Evolutionary conservation across 2,888 invertebrate species (phyloP).

Genomic region (Cryptophagus acutangulus): DNA sequence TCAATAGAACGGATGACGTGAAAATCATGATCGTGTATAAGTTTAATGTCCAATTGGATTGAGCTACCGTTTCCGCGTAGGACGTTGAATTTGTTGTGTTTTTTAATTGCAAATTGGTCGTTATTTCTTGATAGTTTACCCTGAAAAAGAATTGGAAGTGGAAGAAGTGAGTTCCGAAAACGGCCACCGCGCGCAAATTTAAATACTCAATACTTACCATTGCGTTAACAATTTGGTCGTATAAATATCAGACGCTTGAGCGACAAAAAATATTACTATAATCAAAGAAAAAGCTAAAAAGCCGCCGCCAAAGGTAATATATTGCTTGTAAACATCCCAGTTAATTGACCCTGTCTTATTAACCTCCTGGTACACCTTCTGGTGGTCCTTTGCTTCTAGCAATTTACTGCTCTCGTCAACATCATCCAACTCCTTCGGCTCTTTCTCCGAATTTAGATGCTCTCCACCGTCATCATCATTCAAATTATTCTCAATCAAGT

Average conservation of each 20-base stretch:
- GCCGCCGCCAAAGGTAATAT: slow-evolving; percentile 36
- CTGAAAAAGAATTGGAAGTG: slow-evolving; percentile 18
- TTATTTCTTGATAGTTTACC: slow-evolving; percentile 27
- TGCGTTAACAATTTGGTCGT: slow-evolving; percentile 34
- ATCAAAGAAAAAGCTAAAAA: slow-evolving; percentile 27
- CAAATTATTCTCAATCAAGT: not conserved
- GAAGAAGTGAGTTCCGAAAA: no score
- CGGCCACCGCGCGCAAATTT: no score
- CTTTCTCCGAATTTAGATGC: slow-evolving; percentile 6
- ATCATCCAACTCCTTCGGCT: slow-evolving; percentile 9
- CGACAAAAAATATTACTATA: slow-evolving; percentile 25
- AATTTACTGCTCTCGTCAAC: slow-evolving; percentile 20
- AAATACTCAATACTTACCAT: slow-evolving; percentile 37
- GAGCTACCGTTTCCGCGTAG: slow-evolving; percentile 2
- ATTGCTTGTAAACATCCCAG: slow-evolving; percentile 32
- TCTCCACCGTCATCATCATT: slow-evolving; percentile 8
- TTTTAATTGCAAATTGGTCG: slow-evolving; percentile 14
- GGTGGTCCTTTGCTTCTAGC: slow-evolving; percentile 12
- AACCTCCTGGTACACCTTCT: slow-evolving; percentile 33
- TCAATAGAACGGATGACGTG: slow-evolving; percentile 26
- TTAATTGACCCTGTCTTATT: slow-evolving; percentile 35
- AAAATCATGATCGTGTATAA: slow-evolving; percentile 33
- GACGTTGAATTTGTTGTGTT: slow-evolving; percentile 13
- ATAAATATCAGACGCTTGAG: slow-evolving; percentile 29
- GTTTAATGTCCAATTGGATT: slow-evolving; percentile 22